A percentile compares a stretch with the other conserved stretches of the same genome.
Conservation (phyloP, 2,113 vertebrate species). For the Pholis gunnellus region DNA sequence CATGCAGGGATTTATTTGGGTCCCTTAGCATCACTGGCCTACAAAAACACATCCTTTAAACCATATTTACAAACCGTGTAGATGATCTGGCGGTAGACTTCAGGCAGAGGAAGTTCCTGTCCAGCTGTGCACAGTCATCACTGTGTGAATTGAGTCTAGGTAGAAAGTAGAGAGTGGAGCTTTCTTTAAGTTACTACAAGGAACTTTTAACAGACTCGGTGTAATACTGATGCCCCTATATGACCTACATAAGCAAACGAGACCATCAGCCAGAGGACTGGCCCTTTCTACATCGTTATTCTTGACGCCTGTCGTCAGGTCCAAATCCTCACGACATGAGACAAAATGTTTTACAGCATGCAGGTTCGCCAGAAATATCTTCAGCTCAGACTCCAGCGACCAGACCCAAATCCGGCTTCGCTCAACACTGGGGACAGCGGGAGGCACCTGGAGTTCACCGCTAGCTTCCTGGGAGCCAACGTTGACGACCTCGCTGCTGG, state of each 20-base stretch:
- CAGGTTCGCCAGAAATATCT: too few species aligned
- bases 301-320: not conserved
- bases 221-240: not conserved
- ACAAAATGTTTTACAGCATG: too few species aligned
- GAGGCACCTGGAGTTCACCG: too few species aligned
- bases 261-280: not conserved
- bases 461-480: too few species aligned
- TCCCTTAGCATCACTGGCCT: slow-evolving; percentile 40
- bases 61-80: not conserved
- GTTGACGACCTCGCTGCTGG: too few species aligned
- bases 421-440: too few species aligned
- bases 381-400: not conserved
- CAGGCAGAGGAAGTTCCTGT: slow-evolving; percentile 12
- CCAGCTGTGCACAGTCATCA: not conserved
- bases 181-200: not conserved
- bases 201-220: not conserved
- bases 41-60: slow-evolving; percentile 33
- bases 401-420: too few species aligned
- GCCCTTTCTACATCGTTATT: not conserved
- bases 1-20: slow-evolving; percentile 24
- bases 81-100: slow-evolving; percentile 24
- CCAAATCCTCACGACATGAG: too few species aligned
- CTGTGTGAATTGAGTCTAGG: not conserved
- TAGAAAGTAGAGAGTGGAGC: slow-evolving; percentile 6
- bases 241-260: not conserved